Conservation (phyloP, 2,888 invertebrate species). For the Apodemia hepburni region DNA sequence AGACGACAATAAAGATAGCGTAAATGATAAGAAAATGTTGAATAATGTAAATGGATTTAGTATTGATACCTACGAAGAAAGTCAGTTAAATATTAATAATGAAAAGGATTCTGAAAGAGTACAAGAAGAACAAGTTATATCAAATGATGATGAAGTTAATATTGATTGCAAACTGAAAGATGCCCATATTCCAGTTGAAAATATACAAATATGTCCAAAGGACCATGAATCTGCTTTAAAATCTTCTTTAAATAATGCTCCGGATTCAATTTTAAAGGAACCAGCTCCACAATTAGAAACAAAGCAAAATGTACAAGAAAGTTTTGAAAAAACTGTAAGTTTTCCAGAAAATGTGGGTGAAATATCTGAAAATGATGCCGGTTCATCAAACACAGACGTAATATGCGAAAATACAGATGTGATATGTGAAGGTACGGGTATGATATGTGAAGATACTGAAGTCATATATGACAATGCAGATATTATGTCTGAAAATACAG, state of each 20-base stretch:
- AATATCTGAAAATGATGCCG: neutral
- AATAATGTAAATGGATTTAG: slow-evolving; percentile 43
- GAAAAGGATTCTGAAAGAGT: slow-evolving; percentile 18
- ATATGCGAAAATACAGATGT: slow-evolving; percentile 1
- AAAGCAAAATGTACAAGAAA: neutral
- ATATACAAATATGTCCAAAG: slow-evolving; percentile 13
- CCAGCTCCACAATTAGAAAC: neutral
- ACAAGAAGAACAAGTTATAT: slow-evolving; percentile 2
- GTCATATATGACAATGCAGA: neutral
- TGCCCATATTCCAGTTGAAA: neutral
- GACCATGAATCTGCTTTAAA: neutral
- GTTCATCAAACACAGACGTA: neutral
- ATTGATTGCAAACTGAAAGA: neutral
- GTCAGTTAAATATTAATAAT: slow-evolving; percentile 30
- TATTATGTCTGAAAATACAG: neutral
- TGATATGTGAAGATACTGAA: slow-evolving; percentile 7
- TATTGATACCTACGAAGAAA: slow-evolving; percentile 34
- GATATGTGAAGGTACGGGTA: neutral
- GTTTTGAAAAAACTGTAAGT: neutral
- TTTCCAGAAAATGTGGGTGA: neutral
- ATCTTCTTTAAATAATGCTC: neutral
- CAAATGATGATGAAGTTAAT: neutral
- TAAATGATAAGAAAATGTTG: slow-evolving; percentile 19
- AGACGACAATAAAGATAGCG: slow-evolving; percentile 60
- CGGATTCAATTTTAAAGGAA: neutral